Percentiles rank a stretch among this genome's conserved stretches.
phyloP scores from a whole-genome alignment of 2,113 vertebrate genomes.

The Abramis brama region DNA sequence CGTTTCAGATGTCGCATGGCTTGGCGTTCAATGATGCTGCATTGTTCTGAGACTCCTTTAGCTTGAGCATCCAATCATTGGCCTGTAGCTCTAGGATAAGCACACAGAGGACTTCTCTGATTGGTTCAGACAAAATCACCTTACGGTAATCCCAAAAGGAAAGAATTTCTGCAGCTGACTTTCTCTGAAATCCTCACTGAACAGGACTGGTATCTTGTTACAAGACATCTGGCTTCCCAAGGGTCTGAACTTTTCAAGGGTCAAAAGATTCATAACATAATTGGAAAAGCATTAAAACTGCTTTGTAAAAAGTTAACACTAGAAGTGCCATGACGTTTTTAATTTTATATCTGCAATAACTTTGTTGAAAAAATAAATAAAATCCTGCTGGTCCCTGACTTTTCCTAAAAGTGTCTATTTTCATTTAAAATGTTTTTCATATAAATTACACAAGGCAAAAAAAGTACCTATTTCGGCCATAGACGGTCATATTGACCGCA shows the following conservation, averaged over 20 bases:
- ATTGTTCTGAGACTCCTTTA: neutral
- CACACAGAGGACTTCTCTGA: neutral
- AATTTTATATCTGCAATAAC: no score
- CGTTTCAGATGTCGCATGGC: neutral
- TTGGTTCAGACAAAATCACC: neutral
- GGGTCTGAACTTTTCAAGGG: neutral
- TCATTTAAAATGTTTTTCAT: no score
- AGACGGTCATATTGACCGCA: no score
- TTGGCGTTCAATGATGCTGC: neutral
- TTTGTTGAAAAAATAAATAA: no score
- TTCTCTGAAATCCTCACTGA: neutral
- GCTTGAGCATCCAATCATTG: neutral
- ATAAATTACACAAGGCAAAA: no score
- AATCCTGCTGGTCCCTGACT: no score
- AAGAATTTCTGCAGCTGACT: neutral
- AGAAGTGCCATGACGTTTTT: no score
- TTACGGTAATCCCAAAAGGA: neutral
- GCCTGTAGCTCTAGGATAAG: neutral
- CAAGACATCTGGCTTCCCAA: neutral
- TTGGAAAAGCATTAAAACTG: neutral
- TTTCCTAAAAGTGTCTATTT: no score
- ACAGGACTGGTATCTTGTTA: neutral
- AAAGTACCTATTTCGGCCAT: no score
- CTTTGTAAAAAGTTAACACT: neutral
- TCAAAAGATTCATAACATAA: neutral